Base-by-base conservation (phyloP, 2,113 vertebrate species). In the Agapornis roseicollis region DNA sequence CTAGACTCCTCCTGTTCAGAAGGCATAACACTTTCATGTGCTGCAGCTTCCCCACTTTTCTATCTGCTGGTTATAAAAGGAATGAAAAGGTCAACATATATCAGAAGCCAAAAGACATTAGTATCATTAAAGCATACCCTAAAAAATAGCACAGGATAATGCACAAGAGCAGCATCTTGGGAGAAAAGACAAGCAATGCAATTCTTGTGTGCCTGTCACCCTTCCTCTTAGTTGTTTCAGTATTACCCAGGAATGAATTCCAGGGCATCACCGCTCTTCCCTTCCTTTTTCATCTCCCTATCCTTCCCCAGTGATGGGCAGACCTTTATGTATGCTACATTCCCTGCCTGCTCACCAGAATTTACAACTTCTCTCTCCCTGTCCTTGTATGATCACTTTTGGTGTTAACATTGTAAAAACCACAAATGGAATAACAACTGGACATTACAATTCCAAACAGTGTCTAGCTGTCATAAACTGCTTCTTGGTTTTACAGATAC, bases 131-230 rank as follows among this genome's bases (percentile, higher is more conserved):
- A 74, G 50, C 17, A 29, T 10, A 33, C 8, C 17, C 12, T n/a
- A 17, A 33, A 41, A 56, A 2, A 0, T 28, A 47, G 39, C 25
- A 56, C 4, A 44, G 56, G 29, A 17, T 6, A 8, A 24, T 0
- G 2, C 27, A 8, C 2, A 15, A 27, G 5, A 25, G 37, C 8
- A 20, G 3, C 2, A 1, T 19, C 3, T 56, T 9, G 37, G 41
- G 11, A 90, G 46, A 29, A 70, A 58, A 60, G 29, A 44, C 25
- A 37, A 70, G 28, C 0, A 3, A 18, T 23, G 44, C 33, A 56
- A 33, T 5, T 39, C 50, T 19, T 18, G 10, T 22, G 42, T 0
- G 0, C 33, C 44, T 33, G 17, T 4, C 13, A 55, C 23, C 8
- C 24, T 44, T n/a, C 7, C 24, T 47, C 11, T 35, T 11, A 8